phyloP scores from a whole-genome alignment of 2,888 invertebrate genomes.

The Sinopyrophorus schimmeli region DNA sequence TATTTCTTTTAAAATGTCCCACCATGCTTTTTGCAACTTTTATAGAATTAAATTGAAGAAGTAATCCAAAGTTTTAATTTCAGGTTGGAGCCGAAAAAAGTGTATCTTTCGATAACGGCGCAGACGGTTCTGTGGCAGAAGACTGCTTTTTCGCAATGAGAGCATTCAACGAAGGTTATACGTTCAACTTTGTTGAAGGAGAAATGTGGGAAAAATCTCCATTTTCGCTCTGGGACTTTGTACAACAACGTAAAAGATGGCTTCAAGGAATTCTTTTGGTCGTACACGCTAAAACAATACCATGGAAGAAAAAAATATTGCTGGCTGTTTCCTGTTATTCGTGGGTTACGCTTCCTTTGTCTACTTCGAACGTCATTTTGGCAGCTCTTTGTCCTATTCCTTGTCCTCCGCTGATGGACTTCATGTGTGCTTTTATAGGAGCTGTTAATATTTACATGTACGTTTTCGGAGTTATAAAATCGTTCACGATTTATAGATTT shows the following conservation, averaged over 20 bases:
- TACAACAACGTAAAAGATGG: constrained; percentile 96
- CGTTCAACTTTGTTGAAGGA: constrained; percentile 94
- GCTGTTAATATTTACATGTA: constrained; percentile 98
- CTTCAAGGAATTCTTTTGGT: constrained; percentile 88
- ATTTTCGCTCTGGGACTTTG: constrained; percentile 91
- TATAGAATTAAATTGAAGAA: no score
- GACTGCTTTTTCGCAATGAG: constrained; percentile 98
- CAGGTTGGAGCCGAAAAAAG: constrained; percentile 87
- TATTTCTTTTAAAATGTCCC: no score
- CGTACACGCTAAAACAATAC: constrained; percentile 84
- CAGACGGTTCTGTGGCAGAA: constrained; percentile 97
- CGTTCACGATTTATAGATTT: constrained; percentile 86
- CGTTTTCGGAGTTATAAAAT: constrained; percentile 95
- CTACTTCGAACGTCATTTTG: constrained; percentile 85
- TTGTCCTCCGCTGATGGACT: constrained; percentile 80
- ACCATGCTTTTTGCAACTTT: no score
- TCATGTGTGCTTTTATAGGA: constrained; percentile 87
- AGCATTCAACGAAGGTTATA: constrained; percentile 86
- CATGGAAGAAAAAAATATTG: constrained; percentile 75
- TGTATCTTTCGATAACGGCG: constrained; percentile 94
- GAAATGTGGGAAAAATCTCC: constrained; percentile 99
- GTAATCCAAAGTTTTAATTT: no score
- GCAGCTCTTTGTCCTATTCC: constrained; percentile 86
- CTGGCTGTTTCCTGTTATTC: constrained; percentile 90
- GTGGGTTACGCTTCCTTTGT: constrained; percentile 93